A percentile compares a stretch with the other conserved stretches of the same genome.
Evolutionary conservation across 2,888 invertebrate genomes (phyloP).

Genomic region (Himalopsyche japonica): DNA sequence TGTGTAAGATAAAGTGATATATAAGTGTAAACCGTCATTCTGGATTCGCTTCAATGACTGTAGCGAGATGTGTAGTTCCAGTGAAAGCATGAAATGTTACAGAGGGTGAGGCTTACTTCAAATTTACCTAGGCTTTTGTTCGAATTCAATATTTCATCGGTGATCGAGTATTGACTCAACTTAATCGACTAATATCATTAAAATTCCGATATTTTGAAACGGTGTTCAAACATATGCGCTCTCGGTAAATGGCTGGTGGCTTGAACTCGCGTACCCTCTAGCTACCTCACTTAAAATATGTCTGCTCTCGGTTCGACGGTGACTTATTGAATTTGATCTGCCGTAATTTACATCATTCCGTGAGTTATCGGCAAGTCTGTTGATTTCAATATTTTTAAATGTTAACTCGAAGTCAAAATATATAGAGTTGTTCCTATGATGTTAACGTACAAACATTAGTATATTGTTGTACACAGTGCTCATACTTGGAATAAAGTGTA

Average conservation of each 20-base stretch:
- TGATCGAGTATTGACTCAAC: conserved; percentile 8
- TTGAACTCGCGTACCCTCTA: conserved; percentile 15
- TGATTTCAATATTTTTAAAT: background rate
- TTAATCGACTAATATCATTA: background rate
- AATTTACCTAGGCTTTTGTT: conserved; percentile 19
- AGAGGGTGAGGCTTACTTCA: conserved; percentile 33
- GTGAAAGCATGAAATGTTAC: conserved; percentile 36
- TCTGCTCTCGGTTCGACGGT: conserved; percentile 30
- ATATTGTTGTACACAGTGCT: background rate
- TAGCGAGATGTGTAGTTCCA: conserved; percentile 31
- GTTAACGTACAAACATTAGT: background rate
- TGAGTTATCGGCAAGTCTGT: background rate
- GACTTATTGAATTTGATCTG: conserved; percentile 29
- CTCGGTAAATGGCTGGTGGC: conserved; percentile 29
- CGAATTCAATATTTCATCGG: conserved; percentile 33
- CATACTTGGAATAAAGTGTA: conserved; percentile 16
- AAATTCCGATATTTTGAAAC: background rate
- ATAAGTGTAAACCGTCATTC: conserved; percentile 21
- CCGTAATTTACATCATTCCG: background rate
- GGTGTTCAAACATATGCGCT: conserved; percentile 34
- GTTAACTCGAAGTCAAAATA: background rate
- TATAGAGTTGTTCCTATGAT: background rate
- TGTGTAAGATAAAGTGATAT: conserved; percentile 24
- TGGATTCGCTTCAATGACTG: conserved; percentile 27
- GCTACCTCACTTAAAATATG: conserved; percentile 36